These are phyloP conservation scores for Cygnus olor DNA, from an alignment of 2,797 vertebrate genomes.

Conservation along the genomic window DNA sequence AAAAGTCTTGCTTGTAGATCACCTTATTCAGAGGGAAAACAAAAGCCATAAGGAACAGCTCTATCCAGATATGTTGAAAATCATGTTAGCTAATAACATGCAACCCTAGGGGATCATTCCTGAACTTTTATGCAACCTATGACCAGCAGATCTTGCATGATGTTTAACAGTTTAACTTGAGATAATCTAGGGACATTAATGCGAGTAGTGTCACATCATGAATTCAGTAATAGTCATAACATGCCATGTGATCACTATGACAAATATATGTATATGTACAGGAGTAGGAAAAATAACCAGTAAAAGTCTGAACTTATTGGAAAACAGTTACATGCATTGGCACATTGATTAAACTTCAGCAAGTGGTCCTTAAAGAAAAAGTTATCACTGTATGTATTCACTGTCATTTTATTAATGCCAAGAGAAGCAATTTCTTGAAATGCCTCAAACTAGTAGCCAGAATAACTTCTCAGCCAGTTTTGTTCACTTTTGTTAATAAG, in stretches of 20 bases:
- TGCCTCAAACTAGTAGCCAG: neutral
- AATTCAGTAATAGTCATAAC: neutral
- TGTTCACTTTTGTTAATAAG: neutral
- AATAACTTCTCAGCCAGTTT: neutral
- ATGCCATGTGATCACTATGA: too few species aligned
- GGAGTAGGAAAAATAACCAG: neutral
- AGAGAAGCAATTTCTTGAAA: neutral
- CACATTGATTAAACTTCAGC: neutral
- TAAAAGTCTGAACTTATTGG: neutral
- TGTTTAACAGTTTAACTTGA: neutral
- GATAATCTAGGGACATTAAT: neutral
- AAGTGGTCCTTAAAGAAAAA: neutral
- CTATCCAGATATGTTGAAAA: neutral
- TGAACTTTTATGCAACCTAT: neutral
- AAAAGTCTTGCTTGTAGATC: neutral
- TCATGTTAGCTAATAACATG: neutral
- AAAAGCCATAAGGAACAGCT: neutral
- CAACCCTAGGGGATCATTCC: neutral
- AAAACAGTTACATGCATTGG: neutral
- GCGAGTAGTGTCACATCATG: neutral
- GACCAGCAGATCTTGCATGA: neutral
- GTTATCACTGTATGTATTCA: neutral
- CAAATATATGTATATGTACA: neutral
- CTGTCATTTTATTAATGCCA: neutral
- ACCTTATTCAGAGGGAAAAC: neutral